Conservation (phyloP, 1,140 invertebrate genomes). For the Bacillus rossius region DNA sequence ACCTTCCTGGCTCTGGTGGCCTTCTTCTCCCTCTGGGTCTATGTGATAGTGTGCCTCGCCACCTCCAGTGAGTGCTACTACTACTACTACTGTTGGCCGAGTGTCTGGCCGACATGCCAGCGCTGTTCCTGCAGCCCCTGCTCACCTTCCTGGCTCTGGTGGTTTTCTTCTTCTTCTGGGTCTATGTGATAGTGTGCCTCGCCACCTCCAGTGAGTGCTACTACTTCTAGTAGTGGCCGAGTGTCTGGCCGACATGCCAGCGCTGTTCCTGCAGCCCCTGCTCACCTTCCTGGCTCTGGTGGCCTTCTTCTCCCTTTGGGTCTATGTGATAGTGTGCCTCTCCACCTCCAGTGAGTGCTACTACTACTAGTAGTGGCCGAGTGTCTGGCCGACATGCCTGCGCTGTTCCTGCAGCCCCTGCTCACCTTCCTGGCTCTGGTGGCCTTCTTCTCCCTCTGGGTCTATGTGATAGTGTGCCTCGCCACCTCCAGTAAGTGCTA, state of each 20-base stretch:
- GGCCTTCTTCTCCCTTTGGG: constrained; percentile 80
- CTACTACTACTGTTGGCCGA: too few relatives aligned
- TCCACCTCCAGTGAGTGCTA: constrained; percentile 66
- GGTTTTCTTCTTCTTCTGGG: constrained; percentile 80
- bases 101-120: constrained; percentile 74
- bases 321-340: constrained; percentile 65
- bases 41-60: constrained; percentile 64
- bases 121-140: constrained; percentile 81
- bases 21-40: constrained; percentile 83
- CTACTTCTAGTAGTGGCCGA: too few relatives aligned
- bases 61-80: constrained; percentile 66
- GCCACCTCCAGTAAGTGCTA: constrained; percentile 66
- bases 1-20: constrained; percentile 72
- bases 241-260: constrained; percentile 74
- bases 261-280: constrained; percentile 81
- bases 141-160: constrained; percentile 75
- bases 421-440: constrained; percentile 75
- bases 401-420: constrained; percentile 81
- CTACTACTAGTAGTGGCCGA: too few relatives aligned
- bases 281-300: constrained; percentile 75
- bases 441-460: constrained; percentile 80
- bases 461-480: constrained; percentile 65
- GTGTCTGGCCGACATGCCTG: constrained; percentile 74
- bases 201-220: constrained; percentile 66
- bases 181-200: constrained; percentile 65